These are phyloP conservation scores for Pseudococcus longispinus DNA, from an alignment of 2,888 invertebrate genomes.

Conservation along the genomic window DNA sequence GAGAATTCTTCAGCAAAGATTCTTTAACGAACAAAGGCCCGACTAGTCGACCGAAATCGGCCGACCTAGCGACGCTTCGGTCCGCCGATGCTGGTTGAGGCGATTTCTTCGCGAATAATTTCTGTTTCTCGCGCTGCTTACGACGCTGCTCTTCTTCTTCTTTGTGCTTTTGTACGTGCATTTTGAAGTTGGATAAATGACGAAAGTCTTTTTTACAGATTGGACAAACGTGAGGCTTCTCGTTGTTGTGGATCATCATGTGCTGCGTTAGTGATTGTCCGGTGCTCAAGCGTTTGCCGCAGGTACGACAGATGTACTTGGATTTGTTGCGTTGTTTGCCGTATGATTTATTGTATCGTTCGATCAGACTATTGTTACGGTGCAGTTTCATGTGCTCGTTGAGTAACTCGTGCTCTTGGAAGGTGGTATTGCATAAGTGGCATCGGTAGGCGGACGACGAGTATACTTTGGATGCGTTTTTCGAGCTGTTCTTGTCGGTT, in stretches of 20 bases:
- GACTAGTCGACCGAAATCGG: constrained; percentile 43
- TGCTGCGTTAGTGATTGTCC: constrained; percentile 31
- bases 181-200: constrained; percentile 20
- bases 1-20: neutral
- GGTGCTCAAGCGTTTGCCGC: constrained; percentile 44
- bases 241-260: constrained; percentile 43
- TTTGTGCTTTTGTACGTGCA: constrained; percentile 49
- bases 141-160: constrained; percentile 21
- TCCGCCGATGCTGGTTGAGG: neutral
- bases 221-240: constrained; percentile 29
- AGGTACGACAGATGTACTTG: constrained; percentile 6
- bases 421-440: constrained; percentile 28
- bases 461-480: neutral
- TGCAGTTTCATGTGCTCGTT: constrained; percentile 50
- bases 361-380: constrained; percentile 43
- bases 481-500: neutral
- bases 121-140: neutral
- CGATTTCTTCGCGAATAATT: neutral
- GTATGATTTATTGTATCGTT: neutral
- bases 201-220: constrained; percentile 47
- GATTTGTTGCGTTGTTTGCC: neutral
- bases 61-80: neutral
- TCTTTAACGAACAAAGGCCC: constrained; percentile 37
- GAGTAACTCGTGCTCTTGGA: constrained; percentile 45
- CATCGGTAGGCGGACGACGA: constrained; percentile 9